phyloP scores from a whole-genome alignment of 2,113 vertebrate species.

The Xenus cinereus region DNA sequence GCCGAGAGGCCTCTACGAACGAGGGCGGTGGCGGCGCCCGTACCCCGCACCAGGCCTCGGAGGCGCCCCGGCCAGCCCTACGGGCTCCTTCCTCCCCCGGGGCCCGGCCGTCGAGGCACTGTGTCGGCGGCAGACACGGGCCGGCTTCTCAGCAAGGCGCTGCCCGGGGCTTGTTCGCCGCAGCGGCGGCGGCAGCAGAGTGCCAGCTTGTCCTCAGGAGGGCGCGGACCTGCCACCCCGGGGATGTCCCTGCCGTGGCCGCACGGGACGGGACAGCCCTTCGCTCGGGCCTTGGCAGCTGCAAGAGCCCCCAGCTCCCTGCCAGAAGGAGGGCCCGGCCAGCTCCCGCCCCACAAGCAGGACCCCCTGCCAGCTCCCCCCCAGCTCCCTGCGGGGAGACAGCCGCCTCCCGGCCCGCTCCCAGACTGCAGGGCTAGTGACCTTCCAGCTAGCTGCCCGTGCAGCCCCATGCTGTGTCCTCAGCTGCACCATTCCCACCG shows the following conservation, averaged over 20 bases:
- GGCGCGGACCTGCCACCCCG: accelerated
- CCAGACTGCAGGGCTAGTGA: not conserved
- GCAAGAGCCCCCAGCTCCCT: too few relatives aligned
- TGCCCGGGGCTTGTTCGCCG: not conserved
- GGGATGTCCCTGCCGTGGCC: not conserved
- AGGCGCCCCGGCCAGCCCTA: too few relatives aligned
- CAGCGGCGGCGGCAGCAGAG: not conserved
- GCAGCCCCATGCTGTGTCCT: not conserved
- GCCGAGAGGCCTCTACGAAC: too few relatives aligned
- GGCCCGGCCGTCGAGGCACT: accelerated
- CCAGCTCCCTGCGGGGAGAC: not conserved
- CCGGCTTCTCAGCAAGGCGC: not conserved
- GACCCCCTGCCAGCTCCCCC: too few relatives aligned
- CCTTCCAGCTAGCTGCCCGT: not conserved
- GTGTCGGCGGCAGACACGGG: not conserved
- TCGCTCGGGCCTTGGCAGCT: not conserved
- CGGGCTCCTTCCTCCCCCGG: accelerated
- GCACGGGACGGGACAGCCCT: not conserved
- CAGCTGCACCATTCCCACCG: not conserved
- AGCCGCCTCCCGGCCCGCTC: not conserved
- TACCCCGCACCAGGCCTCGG: not conserved
- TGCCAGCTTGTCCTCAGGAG: not conserved
- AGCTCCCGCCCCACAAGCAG: not conserved
- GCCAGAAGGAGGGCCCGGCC: too few relatives aligned
- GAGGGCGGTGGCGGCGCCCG: too few relatives aligned